A percentile compares a stretch with the other conserved stretches of the same genome.
phyloP scores from a whole-genome alignment of 2,888 invertebrate genomes.

The Acrobasis repandana region DNA sequence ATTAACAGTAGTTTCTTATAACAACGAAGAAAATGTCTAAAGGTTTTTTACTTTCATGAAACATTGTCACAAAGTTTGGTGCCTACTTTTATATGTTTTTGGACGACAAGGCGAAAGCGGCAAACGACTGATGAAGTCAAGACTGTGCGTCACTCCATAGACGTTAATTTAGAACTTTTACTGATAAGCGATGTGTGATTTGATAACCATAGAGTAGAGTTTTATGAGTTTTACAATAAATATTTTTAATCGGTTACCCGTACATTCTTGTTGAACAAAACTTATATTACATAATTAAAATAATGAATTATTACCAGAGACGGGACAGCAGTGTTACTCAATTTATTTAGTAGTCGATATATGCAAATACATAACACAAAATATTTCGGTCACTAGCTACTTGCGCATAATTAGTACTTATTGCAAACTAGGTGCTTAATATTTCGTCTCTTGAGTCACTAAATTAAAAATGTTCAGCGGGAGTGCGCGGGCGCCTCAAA shows the following conservation, averaged over 20 bases:
- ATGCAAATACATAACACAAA: too few relatives aligned
- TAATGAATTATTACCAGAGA: too few relatives aligned
- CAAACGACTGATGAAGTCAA: slow-evolving; percentile 53
- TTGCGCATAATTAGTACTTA: too few relatives aligned
- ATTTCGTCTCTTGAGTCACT: too few relatives aligned
- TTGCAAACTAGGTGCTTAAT: too few relatives aligned
- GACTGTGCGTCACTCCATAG: slow-evolving; percentile 60
- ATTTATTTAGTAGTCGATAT: too few relatives aligned
- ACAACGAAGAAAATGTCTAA: slow-evolving; percentile 53
- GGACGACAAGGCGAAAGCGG: slow-evolving; percentile 42
- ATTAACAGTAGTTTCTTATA: slow-evolving; percentile 33
- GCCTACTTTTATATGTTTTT: slow-evolving; percentile 57
- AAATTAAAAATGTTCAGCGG: background rate
- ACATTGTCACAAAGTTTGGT: slow-evolving; percentile 48
- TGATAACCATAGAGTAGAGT: slow-evolving; percentile 53
- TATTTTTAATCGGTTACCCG: background rate
- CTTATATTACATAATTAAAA: too few relatives aligned
- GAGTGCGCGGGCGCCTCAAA: background rate
- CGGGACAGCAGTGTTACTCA: too few relatives aligned
- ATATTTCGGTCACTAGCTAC: too few relatives aligned
- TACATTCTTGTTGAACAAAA: background rate
- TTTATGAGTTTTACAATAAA: slow-evolving; percentile 34
- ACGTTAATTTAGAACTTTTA: slow-evolving; percentile 45
- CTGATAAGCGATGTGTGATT: slow-evolving; percentile 63
- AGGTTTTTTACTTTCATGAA: slow-evolving; percentile 42